These are phyloP conservation scores for Cinclus cinclus DNA, from an alignment of 2,113 vertebrate genomes.

Conservation along the genomic window DNA sequence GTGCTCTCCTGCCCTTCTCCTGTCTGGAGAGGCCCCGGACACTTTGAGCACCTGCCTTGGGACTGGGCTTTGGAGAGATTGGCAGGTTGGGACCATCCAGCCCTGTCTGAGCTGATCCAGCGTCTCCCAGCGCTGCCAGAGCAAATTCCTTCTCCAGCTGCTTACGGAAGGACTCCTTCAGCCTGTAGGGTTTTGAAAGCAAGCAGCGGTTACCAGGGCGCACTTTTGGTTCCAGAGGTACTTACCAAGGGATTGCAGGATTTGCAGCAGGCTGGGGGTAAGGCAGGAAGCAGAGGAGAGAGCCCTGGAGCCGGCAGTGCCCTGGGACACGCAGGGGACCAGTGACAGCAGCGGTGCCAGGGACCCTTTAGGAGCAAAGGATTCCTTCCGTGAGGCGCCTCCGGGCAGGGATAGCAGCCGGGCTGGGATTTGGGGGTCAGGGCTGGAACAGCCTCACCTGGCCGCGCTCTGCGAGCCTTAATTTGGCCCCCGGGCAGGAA, in stretches of 20 bases:
- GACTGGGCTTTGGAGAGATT: neutral
- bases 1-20: accelerated
- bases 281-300: neutral
- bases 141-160: neutral
- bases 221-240: neutral
- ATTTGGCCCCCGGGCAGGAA: accelerated
- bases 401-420: neutral
- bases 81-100: neutral
- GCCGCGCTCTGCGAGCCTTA: accelerated
- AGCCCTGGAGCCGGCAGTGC: neutral
- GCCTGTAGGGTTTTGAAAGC: neutral
- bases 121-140: accelerated
- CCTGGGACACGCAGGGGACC: accelerated
- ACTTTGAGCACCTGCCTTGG: neutral
- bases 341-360: neutral
- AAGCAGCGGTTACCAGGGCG: neutral
- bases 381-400: neutral
- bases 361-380: neutral
- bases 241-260: accelerated
- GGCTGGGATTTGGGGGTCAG: neutral
- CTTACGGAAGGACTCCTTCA: accelerated
- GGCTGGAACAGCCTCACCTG: neutral
- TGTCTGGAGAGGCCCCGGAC: neutral
- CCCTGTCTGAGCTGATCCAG: neutral
- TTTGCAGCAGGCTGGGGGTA: neutral